Percentiles rank a stretch among this genome's conserved stretches.
phyloP scores from a whole-genome alignment of 2,888 invertebrate species.

The Endotricha flammealis region DNA sequence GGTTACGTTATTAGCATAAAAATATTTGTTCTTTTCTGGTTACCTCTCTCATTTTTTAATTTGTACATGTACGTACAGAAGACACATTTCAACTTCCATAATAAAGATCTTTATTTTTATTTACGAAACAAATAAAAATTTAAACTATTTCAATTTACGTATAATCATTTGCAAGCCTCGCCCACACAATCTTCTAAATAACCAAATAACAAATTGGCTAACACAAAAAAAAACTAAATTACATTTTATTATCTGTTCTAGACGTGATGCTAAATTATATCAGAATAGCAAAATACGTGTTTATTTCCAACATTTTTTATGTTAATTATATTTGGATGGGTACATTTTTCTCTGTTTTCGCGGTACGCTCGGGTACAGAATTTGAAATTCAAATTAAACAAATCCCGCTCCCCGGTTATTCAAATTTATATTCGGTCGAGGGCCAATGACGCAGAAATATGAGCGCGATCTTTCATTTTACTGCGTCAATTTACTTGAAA shows the following conservation, averaged over 20 bases:
- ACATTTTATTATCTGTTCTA: slow-evolving; percentile 16
- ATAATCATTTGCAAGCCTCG: too few species aligned
- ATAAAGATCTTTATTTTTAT: too few species aligned
- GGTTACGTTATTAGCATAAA: too few species aligned
- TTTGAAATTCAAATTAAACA: slow-evolving; percentile 63
- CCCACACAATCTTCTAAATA: too few species aligned
- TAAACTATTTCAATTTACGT: too few species aligned
- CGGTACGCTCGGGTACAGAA: slow-evolving; percentile 53
- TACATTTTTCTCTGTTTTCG: slow-evolving; percentile 32
- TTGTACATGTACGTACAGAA: too few species aligned
- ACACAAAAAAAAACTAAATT: neutral
- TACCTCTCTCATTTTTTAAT: too few species aligned
- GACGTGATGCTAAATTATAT: neutral
- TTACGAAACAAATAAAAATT: too few species aligned
- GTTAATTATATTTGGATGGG: slow-evolving; percentile 61
- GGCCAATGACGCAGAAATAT: slow-evolving; percentile 54
- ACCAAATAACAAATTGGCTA: too few species aligned
- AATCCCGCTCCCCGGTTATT: slow-evolving; percentile 36
- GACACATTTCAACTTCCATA: too few species aligned
- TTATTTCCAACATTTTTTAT: slow-evolving; percentile 55
- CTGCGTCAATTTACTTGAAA: slow-evolving; percentile 45
- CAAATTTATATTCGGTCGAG: slow-evolving; percentile 44
- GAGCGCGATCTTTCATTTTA: slow-evolving; percentile 57
- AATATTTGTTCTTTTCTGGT: too few species aligned
- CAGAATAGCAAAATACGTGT: slow-evolving; percentile 33